phyloP scores from a whole-genome alignment of 1,140 invertebrate species.

The Diplogasteroides magnus region DNA sequence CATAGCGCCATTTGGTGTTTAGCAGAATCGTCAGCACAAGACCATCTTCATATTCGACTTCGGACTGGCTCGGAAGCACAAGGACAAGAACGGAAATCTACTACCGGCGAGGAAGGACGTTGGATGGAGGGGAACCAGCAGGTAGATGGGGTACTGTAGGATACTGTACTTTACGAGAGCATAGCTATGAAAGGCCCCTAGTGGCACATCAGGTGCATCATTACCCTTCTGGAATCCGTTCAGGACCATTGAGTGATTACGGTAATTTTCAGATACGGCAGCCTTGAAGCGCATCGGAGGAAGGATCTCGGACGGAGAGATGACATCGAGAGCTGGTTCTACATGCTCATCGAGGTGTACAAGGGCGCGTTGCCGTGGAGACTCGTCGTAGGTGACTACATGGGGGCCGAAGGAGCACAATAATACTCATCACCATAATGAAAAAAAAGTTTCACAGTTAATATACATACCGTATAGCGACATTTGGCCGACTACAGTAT shows the following conservation, averaged over 20 bases:
- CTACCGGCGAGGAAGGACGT: constrained; percentile 32
- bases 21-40: constrained; percentile 7
- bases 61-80: constrained; percentile 16
- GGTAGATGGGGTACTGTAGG: background rate
- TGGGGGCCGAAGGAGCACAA: background rate
- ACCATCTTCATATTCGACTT: constrained; percentile 31
- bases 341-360: constrained; percentile 26
- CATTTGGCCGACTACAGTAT: too few relatives aligned
- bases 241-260: too few relatives aligned
- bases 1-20: constrained; percentile 12
- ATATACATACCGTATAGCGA: too few relatives aligned
- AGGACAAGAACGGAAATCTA: constrained; percentile 29
- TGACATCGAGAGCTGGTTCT: constrained; percentile 29
- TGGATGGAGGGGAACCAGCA: constrained; percentile 40
- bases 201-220: too few relatives aligned
- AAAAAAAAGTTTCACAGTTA: too few relatives aligned
- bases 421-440: background rate
- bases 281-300: constrained; percentile 25
- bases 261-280: constrained; percentile 22
- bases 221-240: too few relatives aligned
- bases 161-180: background rate
- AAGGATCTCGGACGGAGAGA: constrained; percentile 29
- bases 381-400: constrained; percentile 13
- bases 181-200: too few relatives aligned
- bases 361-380: constrained; percentile 26